Evolutionary conservation across 1,140 invertebrate genomes (phyloP).

Genomic region (Druon quercuslanigerum): DNA sequence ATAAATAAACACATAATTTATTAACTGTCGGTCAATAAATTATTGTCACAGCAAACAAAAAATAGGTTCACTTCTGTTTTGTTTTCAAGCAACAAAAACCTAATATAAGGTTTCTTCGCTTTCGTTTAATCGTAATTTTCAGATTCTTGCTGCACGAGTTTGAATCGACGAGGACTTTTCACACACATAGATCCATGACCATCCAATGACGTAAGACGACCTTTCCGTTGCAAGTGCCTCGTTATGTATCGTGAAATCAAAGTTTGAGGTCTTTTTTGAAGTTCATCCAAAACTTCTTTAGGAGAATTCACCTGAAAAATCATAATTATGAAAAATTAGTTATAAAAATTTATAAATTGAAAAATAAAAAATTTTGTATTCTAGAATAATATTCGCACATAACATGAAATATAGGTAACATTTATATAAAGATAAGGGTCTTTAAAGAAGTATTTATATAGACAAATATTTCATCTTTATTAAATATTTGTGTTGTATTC

Average conservation of each 20-base stretch:
- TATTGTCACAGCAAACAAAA: constrained; percentile 3
- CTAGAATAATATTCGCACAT: too few relatives aligned
- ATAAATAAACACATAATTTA: neutral
- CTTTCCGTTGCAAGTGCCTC: constrained; percentile 85
- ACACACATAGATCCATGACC: constrained; percentile 86
- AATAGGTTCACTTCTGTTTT: neutral
- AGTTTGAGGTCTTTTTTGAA: constrained; percentile 93
- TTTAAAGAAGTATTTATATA: too few relatives aligned
- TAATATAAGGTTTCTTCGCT: neutral
- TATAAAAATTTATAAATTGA: neutral
- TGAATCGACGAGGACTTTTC: constrained; percentile 89
- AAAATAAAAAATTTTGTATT: too few relatives aligned
- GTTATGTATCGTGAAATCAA: constrained; percentile 92
- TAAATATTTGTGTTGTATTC: too few relatives aligned
- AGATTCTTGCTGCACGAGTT: constrained; percentile 92
- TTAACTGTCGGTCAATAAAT: neutral
- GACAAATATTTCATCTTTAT: too few relatives aligned
- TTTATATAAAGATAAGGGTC: too few relatives aligned
- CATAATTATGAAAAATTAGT: constrained; percentile 12
- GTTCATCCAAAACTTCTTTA: constrained; percentile 93
- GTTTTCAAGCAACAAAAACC: neutral
- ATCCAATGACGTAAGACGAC: constrained; percentile 80
- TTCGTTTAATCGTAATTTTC: constrained; percentile 88
- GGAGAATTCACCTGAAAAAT: constrained; percentile 84
- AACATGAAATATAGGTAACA: too few relatives aligned